Evolutionary conservation across 2,797 vertebrate genomes (phyloP).

Genomic region (Euthynnus affinis): DNA sequence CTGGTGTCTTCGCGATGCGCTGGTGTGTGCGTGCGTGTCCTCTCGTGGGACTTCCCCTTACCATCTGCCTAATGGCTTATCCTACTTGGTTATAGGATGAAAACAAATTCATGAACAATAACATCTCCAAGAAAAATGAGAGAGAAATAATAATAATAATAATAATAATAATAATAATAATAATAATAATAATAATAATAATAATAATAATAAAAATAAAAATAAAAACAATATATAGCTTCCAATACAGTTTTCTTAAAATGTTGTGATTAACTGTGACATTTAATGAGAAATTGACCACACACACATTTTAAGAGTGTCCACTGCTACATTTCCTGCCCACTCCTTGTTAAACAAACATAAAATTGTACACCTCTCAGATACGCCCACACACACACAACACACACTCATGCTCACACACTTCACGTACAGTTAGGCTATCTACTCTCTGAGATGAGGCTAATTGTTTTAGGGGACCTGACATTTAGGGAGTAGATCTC

Average conservation of each 20-base stretch:
- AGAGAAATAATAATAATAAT: conserved; percentile 30
- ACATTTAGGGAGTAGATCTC: conserved; percentile 55
- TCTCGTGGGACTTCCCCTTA: conserved; percentile 79
- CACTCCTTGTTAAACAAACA: conserved; percentile 48
- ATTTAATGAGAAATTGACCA: conserved; percentile 32
- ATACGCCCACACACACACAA: conserved; percentile 28
- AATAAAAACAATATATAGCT: conserved; percentile 55
- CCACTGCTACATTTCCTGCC: conserved; percentile 36
- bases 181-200: conserved; percentile 50
- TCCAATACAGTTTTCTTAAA: conserved; percentile 23
- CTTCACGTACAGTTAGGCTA: conserved; percentile 44
- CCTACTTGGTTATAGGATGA: conserved; percentile 80
- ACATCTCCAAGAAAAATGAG: conserved; percentile 38
- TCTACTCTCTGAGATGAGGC: conserved; percentile 58
- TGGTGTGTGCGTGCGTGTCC: conserved; percentile 47
- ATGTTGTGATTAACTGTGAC: conserved; percentile 23
- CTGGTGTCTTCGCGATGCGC: conserved; percentile 42
- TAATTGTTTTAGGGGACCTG: conserved; percentile 74
- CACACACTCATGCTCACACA: conserved; percentile 2
- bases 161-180: conserved; percentile 52
- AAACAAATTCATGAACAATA: conserved; percentile 79
- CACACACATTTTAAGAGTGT: conserved; percentile 21
- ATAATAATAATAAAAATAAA: conserved; percentile 42
- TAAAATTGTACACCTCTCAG: conserved; percentile 32
- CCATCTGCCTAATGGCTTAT: conserved; percentile 88